These are phyloP conservation scores for Ganaspis sp. DNA, from an alignment of 1,140 invertebrate species.

Conservation along the genomic window DNA sequence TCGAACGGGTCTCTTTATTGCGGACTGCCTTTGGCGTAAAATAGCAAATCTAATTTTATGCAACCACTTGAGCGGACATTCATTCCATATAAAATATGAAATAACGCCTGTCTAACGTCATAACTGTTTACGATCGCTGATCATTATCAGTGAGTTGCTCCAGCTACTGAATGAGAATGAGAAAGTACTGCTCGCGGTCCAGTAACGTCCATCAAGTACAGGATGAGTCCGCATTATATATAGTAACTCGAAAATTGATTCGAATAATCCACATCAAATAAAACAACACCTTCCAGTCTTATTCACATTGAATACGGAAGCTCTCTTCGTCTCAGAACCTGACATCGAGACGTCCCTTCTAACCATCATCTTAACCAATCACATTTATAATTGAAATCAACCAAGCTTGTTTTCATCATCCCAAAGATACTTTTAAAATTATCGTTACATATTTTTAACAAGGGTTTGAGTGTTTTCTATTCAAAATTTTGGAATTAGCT, in stretches of 20 bases:
- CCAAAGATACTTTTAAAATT: no score
- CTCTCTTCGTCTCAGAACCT: neutral
- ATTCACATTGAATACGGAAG: slow-evolving; percentile 3
- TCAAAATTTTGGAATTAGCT: neutral
- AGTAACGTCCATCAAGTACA: slow-evolving; percentile 25
- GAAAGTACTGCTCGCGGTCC: slow-evolving; percentile 8
- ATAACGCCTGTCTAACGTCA: slow-evolving; percentile 22
- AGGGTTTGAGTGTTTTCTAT: no score
- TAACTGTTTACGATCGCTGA: slow-evolving; percentile 26
- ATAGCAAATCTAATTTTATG: slow-evolving; percentile 25
- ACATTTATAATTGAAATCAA: slow-evolving; percentile 17
- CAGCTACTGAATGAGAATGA: slow-evolving; percentile 23
- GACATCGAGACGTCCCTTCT: neutral
- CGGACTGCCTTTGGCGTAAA: slow-evolving; percentile 20
- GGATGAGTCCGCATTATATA: neutral
- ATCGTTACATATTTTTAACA: no score
- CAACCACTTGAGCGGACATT: slow-evolving; percentile 7
- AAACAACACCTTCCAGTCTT: neutral
- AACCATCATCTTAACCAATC: neutral
- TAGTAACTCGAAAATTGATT: slow-evolving; percentile 12
- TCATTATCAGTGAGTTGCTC: slow-evolving; percentile 18
- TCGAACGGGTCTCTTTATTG: slow-evolving; percentile 24
- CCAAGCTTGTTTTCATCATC: neutral
- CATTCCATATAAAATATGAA: slow-evolving; percentile 22
- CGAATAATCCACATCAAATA: slow-evolving; percentile 16